Percentiles rank a stretch among this genome's conserved stretches.
These are phyloP conservation scores for Drosophila bocki DNA, from an alignment of 1,140 invertebrate genomes.

Conservation along the genomic window DNA sequence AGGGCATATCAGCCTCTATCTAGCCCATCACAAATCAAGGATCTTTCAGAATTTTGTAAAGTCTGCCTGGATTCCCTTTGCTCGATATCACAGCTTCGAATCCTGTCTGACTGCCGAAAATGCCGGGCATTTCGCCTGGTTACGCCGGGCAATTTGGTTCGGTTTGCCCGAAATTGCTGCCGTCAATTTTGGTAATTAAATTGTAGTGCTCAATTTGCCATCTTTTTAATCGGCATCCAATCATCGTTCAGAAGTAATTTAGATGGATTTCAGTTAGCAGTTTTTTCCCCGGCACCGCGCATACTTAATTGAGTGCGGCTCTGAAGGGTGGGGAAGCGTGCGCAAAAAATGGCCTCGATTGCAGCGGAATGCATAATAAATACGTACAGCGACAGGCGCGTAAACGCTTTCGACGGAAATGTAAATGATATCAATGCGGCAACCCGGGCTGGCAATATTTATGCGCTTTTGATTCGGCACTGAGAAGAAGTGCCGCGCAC, in stretches of 20 bases:
- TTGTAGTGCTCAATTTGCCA: conserved; percentile 69
- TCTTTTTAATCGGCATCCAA: conserved; percentile 50
- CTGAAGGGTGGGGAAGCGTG: not conserved
- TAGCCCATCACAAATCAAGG: not conserved
- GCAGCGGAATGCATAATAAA: conserved; percentile 51
- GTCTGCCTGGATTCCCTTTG: not conserved
- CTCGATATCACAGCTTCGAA: conserved; percentile 37
- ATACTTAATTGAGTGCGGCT: conserved; percentile 9
- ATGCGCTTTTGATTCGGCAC: conserved; percentile 55
- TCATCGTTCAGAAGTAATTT: conserved; percentile 55
- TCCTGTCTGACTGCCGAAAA: not conserved
- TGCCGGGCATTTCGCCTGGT: conserved; percentile 13
- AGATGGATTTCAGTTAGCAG: conserved; percentile 52
- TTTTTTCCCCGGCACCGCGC: conserved; percentile 28
- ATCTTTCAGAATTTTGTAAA: conserved; percentile 8
- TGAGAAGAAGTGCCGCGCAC: conserved; percentile 5
- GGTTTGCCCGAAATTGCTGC: conserved; percentile 56
- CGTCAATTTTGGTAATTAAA: conserved; percentile 74
- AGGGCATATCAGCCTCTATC: not conserved
- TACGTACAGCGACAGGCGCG: conserved; percentile 46
- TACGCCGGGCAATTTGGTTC: conserved; percentile 34
- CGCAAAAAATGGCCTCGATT: conserved; percentile 21
- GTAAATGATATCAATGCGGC: conserved; percentile 56
- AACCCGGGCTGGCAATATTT: conserved; percentile 50
- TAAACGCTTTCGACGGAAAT: conserved; percentile 59